A percentile compares a stretch with the other conserved stretches of the same genome.
Evolutionary conservation across 2,888 invertebrate genomes (phyloP).

Genomic region (Spisula solida): DNA sequence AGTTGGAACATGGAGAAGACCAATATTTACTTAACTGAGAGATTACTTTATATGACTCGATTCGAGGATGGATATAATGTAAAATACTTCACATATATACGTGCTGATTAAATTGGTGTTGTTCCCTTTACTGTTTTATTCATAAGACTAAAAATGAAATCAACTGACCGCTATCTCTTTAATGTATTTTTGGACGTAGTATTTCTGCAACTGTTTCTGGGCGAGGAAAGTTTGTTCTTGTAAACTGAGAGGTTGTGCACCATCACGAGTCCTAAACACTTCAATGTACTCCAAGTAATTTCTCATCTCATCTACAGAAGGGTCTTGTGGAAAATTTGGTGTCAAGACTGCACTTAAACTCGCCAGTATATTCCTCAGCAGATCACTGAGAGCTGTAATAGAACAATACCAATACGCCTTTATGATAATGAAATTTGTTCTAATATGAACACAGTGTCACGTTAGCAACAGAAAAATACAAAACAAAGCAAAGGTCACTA

Average conservation of each 20-base stretch:
- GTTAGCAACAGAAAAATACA: too few species aligned
- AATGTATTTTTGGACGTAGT: conserved; percentile 57
- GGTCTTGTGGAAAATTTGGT: conserved; percentile 68
- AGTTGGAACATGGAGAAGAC: too few species aligned
- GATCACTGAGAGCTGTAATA: conserved; percentile 46
- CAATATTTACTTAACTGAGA: too few species aligned
- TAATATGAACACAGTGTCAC: too few species aligned
- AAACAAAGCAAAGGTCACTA: too few species aligned
- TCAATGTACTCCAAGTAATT: conserved; percentile 61
- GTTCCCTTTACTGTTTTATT: neutral
- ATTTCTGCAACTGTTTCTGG: conserved; percentile 69
- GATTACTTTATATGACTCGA: too few species aligned
- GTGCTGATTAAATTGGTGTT: too few species aligned
- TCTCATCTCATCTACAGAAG: conserved; percentile 66
- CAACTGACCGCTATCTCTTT: conserved; percentile 63
- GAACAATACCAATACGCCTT: neutral
- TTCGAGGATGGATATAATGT: too few species aligned
- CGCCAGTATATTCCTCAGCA: conserved; percentile 52
- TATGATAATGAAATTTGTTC: too few species aligned
- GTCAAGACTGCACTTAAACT: conserved; percentile 64
- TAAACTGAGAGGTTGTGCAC: conserved; percentile 54
- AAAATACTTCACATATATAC: too few species aligned
- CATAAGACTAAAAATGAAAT: neutral
- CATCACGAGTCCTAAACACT: conserved; percentile 54
- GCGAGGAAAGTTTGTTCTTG: conserved; percentile 71